Evolutionary conservation across 2,113 vertebrate genomes (phyloP).

Genomic region (Microtus oregoni): DNA sequence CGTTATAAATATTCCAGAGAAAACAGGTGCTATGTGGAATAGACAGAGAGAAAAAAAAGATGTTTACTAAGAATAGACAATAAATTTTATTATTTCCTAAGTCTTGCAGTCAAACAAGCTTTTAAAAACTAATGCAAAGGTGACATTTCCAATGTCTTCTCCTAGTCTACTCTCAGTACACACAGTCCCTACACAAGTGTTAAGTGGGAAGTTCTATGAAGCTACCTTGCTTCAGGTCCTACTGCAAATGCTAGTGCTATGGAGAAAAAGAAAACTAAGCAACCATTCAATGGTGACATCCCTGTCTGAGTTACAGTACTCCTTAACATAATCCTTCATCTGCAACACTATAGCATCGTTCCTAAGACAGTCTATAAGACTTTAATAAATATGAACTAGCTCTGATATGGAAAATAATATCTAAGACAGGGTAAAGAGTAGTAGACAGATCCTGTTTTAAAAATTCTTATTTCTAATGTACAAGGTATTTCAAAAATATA

Average conservation of each 20-base stretch:
- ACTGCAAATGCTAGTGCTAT: not conserved
- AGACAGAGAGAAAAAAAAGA: not conserved
- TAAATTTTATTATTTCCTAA: not conserved
- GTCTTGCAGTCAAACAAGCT: not conserved
- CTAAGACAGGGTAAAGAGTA: not conserved
- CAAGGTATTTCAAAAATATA: conserved; percentile 39
- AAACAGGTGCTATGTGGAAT: conserved; percentile 31
- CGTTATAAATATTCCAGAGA: conserved; percentile 42
- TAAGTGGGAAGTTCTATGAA: not conserved
- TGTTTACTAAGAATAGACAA: not conserved
- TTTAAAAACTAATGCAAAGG: not conserved
- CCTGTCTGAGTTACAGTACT: not conserved
- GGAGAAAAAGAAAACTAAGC: conserved; percentile 3
- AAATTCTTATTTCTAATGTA: conserved; percentile 22
- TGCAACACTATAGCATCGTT: not conserved
- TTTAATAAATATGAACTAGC: not conserved
- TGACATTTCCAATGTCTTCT: not conserved
- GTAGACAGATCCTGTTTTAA: not conserved
- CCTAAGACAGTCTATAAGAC: not conserved
- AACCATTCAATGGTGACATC: not conserved
- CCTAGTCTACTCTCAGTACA: not conserved
- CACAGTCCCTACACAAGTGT: not conserved
- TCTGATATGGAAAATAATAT: conserved; percentile 24
- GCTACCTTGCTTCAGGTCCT: not conserved
- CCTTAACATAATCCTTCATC: conserved; percentile 16